A percentile compares a stretch with the other conserved stretches of the same genome.
These are phyloP conservation scores for Gadus chalcogrammus DNA, from an alignment of 2,113 vertebrate genomes.

Conservation along the genomic window DNA sequence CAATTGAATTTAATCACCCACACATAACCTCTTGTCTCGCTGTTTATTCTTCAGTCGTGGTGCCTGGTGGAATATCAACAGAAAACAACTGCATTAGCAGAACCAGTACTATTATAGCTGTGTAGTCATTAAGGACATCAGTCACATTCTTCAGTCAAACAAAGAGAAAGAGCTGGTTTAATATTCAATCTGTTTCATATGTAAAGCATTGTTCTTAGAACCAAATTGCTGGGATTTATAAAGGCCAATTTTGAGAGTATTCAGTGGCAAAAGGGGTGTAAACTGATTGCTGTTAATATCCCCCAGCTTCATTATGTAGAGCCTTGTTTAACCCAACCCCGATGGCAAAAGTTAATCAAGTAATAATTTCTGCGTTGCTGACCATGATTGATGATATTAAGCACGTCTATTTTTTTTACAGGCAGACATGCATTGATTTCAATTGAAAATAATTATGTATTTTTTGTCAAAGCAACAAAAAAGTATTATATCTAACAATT, in stretches of 20 bases:
- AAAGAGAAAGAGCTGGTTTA: too few species aligned
- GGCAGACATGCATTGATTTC: background rate
- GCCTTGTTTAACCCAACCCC: background rate
- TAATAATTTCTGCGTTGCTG: background rate
- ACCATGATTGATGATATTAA: background rate
- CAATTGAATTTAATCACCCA: conserved; percentile 38
- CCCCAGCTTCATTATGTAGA: background rate
- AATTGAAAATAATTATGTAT: background rate
- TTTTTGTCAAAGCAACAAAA: too few species aligned
- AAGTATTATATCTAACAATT: too few species aligned
- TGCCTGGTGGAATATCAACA: conserved; percentile 2
- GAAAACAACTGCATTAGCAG: too few species aligned
- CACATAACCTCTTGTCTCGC: conserved; percentile 19
- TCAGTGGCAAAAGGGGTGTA: background rate
- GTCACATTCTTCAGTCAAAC: background rate
- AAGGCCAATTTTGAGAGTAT: background rate
- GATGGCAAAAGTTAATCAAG: background rate
- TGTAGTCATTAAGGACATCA: too few species aligned
- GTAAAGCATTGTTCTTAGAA: too few species aligned
- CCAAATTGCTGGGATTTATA: background rate
- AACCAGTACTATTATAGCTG: too few species aligned
- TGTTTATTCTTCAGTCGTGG: conserved; percentile 6
- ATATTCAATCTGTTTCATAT: too few species aligned
- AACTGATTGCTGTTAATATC: background rate
- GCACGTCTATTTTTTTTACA: background rate